Percentiles rank a stretch among this genome's conserved stretches.
phyloP scores from a whole-genome alignment of 2,888 invertebrate species.

The Sipha maydis region DNA sequence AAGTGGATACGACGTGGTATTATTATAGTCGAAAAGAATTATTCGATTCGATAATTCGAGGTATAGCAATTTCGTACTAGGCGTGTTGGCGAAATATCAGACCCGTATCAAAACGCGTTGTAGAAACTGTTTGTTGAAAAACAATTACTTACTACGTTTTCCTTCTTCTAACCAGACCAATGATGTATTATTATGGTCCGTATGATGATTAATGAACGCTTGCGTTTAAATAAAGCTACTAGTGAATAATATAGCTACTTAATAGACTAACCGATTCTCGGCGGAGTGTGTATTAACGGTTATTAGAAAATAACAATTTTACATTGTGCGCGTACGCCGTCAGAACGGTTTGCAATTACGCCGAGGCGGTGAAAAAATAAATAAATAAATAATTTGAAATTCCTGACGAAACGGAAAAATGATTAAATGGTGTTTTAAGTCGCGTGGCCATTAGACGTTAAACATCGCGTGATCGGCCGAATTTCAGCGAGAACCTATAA shows the following conservation, averaged over 20 bases:
- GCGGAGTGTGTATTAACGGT: neutral
- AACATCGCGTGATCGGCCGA: slow-evolving; percentile 39
- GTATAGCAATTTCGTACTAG: neutral
- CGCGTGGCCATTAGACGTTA: slow-evolving; percentile 26
- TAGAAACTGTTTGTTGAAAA: neutral
- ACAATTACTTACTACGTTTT: neutral
- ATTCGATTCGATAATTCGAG: neutral
- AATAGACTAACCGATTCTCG: neutral
- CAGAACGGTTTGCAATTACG: neutral
- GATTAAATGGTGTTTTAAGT: slow-evolving; percentile 16
- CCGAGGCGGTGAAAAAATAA: neutral
- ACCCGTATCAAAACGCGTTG: neutral
- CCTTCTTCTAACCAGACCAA: neutral
- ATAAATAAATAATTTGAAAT: slow-evolving; percentile 14
- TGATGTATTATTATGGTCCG: neutral
- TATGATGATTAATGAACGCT: neutral
- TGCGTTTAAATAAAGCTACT: neutral
- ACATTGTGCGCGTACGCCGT: slow-evolving; percentile 5
- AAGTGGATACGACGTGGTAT: too few relatives aligned
- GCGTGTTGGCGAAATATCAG: neutral
- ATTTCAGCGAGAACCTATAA: slow-evolving; percentile 13
- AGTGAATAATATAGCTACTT: neutral
- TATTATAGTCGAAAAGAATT: neutral
- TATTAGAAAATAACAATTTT: slow-evolving; percentile 22
- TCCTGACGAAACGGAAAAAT: neutral